Percentiles rank a stretch among this genome's conserved stretches.
Conservation (phyloP, 2,113 vertebrate genomes). For the Melanotaenia duboulayi region DNA sequence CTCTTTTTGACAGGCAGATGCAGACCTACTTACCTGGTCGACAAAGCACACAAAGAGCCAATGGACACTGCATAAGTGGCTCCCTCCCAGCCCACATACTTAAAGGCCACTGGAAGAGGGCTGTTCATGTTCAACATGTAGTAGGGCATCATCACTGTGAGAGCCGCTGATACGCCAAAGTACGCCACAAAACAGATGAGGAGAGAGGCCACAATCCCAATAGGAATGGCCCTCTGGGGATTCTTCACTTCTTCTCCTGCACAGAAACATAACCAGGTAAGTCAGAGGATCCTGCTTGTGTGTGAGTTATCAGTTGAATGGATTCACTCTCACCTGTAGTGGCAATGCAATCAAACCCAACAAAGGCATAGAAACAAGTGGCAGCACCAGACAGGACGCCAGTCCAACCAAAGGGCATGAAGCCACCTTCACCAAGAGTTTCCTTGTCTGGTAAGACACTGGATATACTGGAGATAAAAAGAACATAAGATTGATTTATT, state of each 20-base stretch:
- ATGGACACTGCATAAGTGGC: slow-evolving; percentile 93
- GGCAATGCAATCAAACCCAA: slow-evolving; percentile 97
- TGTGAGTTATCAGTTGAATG: background rate
- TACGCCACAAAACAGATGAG: slow-evolving; percentile 97
- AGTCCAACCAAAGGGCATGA: slow-evolving; percentile 92
- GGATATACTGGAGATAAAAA: slow-evolving; percentile 76
- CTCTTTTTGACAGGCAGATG: slow-evolving; percentile 39
- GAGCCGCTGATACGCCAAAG: slow-evolving; percentile 92
- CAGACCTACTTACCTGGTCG: slow-evolving; percentile 87
- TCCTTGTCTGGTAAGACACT: background rate
- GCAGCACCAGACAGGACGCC: slow-evolving; percentile 95
- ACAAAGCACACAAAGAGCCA: slow-evolving; percentile 93
- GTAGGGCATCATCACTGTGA: slow-evolving; percentile 98
- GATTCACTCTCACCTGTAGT: slow-evolving; percentile 87
- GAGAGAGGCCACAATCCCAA: slow-evolving; percentile 94
- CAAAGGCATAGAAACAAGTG: slow-evolving; percentile 97
- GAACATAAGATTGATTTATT: background rate
- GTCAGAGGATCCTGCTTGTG: background rate
- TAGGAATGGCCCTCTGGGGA: slow-evolving; percentile 95
- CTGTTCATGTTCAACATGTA: slow-evolving; percentile 90
- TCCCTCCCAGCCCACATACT: slow-evolving; percentile 89
- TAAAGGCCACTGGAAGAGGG: slow-evolving; percentile 95
- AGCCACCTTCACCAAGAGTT: slow-evolving; percentile 86
- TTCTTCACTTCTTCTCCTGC: slow-evolving; percentile 97
- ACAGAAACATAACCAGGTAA: background rate